phyloP scores from a whole-genome alignment of 1,140 invertebrate genomes.

The Augochlora pura region DNA sequence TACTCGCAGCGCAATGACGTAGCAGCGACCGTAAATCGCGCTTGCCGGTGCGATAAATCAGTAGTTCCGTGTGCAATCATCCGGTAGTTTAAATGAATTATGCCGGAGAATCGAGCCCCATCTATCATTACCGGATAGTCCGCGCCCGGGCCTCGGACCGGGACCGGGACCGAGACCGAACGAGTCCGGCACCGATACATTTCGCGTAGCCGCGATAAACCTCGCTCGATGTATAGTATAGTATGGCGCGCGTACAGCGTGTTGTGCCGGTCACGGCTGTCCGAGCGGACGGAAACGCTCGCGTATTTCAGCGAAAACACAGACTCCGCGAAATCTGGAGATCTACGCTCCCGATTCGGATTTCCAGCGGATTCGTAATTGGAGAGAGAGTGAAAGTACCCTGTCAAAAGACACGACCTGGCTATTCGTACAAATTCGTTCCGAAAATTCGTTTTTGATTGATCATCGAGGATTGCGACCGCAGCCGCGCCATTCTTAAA shows the following conservation, averaged over 20 bases:
- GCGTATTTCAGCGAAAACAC: conserved; percentile 48
- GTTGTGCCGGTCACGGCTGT: conserved; percentile 22
- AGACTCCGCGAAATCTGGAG: conserved; percentile 48
- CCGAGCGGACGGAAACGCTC: conserved; percentile 22
- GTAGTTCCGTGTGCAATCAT: background rate
- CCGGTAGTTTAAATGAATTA: conserved; percentile 14
- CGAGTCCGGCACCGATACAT: background rate
- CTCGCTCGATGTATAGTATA: conserved; percentile 30
- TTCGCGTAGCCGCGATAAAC: conserved; percentile 23
- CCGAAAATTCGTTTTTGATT: conserved; percentile 46
- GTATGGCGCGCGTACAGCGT: no score
- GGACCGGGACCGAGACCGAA: background rate
- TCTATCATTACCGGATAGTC: background rate
- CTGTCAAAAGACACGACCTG: conserved; percentile 51
- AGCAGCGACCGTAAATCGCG: background rate
- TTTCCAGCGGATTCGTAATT: conserved; percentile 60
- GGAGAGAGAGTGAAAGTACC: conserved; percentile 60
- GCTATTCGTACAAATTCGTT: conserved; percentile 58
- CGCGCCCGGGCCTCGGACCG: no score
- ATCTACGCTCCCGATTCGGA: conserved; percentile 52
- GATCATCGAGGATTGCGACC: no score
- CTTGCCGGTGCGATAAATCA: background rate
- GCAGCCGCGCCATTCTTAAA: background rate
- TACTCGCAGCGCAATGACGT: no score
- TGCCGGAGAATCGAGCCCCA: background rate